phyloP scores from a whole-genome alignment of 2,113 vertebrate species.

The Dicaeum eximium region DNA sequence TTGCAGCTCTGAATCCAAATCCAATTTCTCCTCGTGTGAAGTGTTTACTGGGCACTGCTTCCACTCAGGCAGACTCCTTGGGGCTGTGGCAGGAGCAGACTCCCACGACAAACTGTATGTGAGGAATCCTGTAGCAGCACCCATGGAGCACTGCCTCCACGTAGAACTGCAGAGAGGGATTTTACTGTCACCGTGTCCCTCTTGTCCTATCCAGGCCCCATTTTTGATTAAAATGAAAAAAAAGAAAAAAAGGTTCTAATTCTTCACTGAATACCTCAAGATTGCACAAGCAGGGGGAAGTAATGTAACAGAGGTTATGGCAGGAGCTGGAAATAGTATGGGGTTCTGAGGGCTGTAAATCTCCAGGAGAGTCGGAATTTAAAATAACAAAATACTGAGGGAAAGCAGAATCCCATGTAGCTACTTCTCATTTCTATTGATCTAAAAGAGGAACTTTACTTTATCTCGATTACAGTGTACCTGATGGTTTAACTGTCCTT shows the following conservation, averaged over 20 bases:
- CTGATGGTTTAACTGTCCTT: constrained; percentile 55
- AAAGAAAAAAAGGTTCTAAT: background rate
- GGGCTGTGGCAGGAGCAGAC: background rate
- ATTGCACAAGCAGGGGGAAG: background rate
- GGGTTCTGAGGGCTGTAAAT: constrained; percentile 53
- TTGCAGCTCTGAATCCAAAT: background rate
- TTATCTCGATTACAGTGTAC: constrained; percentile 26
- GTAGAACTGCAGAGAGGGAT: fast-evolving
- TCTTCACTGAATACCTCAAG: background rate
- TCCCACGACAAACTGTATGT: fast-evolving
- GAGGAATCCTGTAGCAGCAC: background rate
- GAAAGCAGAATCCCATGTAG: background rate
- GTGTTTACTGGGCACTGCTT: background rate
- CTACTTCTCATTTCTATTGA: constrained; percentile 58
- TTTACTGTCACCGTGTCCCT: background rate
- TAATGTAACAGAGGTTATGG: constrained; percentile 38
- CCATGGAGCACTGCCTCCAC: fast-evolving
- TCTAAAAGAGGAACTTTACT: constrained; percentile 57
- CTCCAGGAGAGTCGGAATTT: constrained; percentile 5
- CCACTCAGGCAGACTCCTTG: fast-evolving
- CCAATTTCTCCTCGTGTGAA: background rate
- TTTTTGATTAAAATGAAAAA: background rate
- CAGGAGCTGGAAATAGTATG: constrained; percentile 38
- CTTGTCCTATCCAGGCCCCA: background rate
- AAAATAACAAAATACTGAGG: background rate